Evolutionary conservation across 1,140 invertebrate genomes (phyloP), one percentile per base, ranked within the genome.

Genomic region (Papilio polyxenes): DNA sequence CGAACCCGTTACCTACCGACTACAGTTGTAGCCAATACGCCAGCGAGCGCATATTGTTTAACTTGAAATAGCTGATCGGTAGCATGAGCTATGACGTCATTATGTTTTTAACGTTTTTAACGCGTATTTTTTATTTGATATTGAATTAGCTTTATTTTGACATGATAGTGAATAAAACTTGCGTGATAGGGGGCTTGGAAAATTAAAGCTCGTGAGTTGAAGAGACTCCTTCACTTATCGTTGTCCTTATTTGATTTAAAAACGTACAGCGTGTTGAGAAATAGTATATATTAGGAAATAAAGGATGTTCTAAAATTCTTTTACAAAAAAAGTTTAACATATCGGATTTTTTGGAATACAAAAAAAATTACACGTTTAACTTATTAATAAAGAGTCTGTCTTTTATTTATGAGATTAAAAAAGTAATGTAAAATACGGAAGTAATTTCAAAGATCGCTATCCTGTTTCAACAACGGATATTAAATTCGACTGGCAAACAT

Each of bases 1-100:
- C 83, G 87, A 89, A 87, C 84, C 59, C 78, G 31, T 44, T 69
- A 49, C 82, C 51, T n/a, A 48, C 15, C 13, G 7, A 6, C 5
- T 17, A n/a, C 23, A 6, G 37, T 17, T 11, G 3, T 37, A 4
- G 40, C 48, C 49, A 44, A 48, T 75, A 59, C 72, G 69, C 80
- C 48, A 59, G 17, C 48, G 65, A 20, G 20, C 80, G 74, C 48
- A 20, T 48, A 44, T 48, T 5, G 10, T 20, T 13, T 0, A 9
- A 17, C 17, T 49, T 17, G 20, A 75, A 75, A 75, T 75, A 49
- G 8, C 8, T 0, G 44, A 4, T 6, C 74, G 7, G 3, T 75
- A 48, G 48, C 20, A n/a, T 48, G 5, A 48, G 9, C 1, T 40
- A 20, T 49, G 40, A 48, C 40, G 40, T 75, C 48, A 48, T 23